A percentile compares a stretch with the other conserved stretches of the same genome.
These are phyloP conservation scores for Phenganax marumi DNA, from an alignment of 92 coral and sea anemone species.

Conservation along the genomic window DNA sequence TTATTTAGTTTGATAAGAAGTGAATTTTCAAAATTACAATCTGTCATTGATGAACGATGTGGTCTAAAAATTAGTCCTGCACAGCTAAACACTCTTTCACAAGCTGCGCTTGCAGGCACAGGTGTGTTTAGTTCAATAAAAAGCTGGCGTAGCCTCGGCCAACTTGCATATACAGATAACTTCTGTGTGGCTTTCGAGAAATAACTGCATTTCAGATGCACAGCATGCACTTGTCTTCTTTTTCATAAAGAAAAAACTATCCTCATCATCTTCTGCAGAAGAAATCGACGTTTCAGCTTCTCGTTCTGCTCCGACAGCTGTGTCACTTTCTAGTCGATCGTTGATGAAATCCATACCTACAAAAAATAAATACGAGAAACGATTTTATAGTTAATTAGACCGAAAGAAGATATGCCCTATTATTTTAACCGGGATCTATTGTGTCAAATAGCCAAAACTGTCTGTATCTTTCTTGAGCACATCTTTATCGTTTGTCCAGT, in stretches of 20 bases:
- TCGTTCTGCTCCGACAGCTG: background rate
- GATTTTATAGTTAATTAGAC: background rate
- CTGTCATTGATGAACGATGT: conserved; percentile 13
- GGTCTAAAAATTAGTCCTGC: conserved; percentile 1
- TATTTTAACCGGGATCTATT: too few relatives aligned
- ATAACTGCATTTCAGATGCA: conserved; percentile 21
- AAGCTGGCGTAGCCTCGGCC: background rate
- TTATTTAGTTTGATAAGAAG: too few relatives aligned
- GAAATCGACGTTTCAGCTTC: background rate
- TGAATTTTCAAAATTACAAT: too few relatives aligned
- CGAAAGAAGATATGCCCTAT: too few relatives aligned
- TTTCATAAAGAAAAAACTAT: background rate
- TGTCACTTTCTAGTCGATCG: background rate
- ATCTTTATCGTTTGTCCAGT: conserved; percentile 11
- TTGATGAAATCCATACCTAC: conserved; percentile 4
- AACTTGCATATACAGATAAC: background rate
- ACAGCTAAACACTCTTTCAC: conserved; percentile 18
- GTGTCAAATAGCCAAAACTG: background rate
- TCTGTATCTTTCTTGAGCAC: conserved; percentile 10
- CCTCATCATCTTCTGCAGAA: background rate
- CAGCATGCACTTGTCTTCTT: background rate
- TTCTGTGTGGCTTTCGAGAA: conserved; percentile 5
- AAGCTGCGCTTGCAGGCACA: too few relatives aligned
- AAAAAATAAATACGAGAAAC: background rate
- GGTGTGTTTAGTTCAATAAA: conserved; percentile 31